A percentile compares a stretch with the other conserved stretches of the same genome.
Conservation (phyloP, 1,140 invertebrate genomes). For the Grapholita molesta region DNA sequence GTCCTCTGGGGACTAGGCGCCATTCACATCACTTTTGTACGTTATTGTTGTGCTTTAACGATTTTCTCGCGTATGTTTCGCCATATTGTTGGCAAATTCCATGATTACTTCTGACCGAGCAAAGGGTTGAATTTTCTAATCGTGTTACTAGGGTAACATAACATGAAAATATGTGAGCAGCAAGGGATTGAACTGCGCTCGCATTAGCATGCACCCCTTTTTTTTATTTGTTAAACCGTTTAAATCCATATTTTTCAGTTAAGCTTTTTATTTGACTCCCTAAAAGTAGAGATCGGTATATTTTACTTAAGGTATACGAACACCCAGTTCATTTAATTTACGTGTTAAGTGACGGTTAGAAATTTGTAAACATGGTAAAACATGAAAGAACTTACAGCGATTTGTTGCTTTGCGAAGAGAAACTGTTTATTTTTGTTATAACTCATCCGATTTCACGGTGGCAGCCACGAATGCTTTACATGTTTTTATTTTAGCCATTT, state of each 20-base stretch:
- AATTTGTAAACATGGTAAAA: not conserved
- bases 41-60: not conserved
- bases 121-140: slow-evolving; percentile 13
- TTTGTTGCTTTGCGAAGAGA: not conserved
- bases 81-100: not conserved
- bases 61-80: not conserved
- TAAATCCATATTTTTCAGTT: not conserved
- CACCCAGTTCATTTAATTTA: not conserved
- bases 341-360: not conserved
- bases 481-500: slow-evolving; percentile 8
- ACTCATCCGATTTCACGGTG: slow-evolving; percentile 8
- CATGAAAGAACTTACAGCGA: not conserved
- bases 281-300: too few species aligned
- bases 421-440: slow-evolving; percentile 1
- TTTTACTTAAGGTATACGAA: too few species aligned
- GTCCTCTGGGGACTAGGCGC: slow-evolving; percentile 14
- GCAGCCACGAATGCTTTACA: not conserved
- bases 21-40: not conserved
- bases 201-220: not conserved
- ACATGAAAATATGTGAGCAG: not conserved
- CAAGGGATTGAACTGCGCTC: not conserved
- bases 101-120: not conserved
- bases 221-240: not conserved
- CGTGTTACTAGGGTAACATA: slow-evolving; percentile 36
- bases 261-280: too few species aligned